Base-by-base conservation (phyloP, 2,888 invertebrate genomes). In the Diarsia mendica region DNA sequence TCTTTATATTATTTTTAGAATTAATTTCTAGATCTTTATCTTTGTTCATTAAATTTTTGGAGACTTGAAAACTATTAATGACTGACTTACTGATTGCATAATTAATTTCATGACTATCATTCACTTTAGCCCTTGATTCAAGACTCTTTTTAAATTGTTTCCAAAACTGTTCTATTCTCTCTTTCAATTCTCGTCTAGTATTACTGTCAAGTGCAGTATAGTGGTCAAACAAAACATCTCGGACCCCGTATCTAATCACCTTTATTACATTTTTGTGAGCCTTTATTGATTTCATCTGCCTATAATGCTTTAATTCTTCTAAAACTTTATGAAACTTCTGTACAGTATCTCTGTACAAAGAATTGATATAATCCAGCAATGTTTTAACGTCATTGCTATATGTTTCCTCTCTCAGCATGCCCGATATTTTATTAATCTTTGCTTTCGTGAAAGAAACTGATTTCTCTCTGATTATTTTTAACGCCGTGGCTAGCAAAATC, bases 161-260 rank as follows among this genome's bases (percentile, higher is more conserved):
- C 75, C 75, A 84, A 46, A 75, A 80, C 0, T 2, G 20, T 55
- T 84, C 72, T 5, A 90, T 58, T 71, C 77, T 88, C 0, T 68
- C 15, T 69, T 87, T 90, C 2, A 91, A 79, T 49, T 89, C 87
- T 71, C 67, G 77, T 53, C 88, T 89, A 2, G 87, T 89, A 0
- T 90, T 81, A 0, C 46, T n/a, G 15, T 87, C 87, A 0, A 94
- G 79, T n/a, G 82, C 77, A 0, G 89, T 88, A 70, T 90, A 92
- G 74, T 92, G 90, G 77, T 94, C 90, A 66, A 92, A 91, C 0
- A 94, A 44, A 0, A 92, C n/a, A n/a, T 76, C 79, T 28, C 89
- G 76, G 0, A 95, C 51, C 0, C 88, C 90, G 2, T 81, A 63
- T 72, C 83, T 87, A 0, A 94, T 69, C 0, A 92, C 72, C 23